These are phyloP conservation scores for Phyto melanocephala DNA, from an alignment of 2,888 invertebrate species.

Conservation along the genomic window DNA sequence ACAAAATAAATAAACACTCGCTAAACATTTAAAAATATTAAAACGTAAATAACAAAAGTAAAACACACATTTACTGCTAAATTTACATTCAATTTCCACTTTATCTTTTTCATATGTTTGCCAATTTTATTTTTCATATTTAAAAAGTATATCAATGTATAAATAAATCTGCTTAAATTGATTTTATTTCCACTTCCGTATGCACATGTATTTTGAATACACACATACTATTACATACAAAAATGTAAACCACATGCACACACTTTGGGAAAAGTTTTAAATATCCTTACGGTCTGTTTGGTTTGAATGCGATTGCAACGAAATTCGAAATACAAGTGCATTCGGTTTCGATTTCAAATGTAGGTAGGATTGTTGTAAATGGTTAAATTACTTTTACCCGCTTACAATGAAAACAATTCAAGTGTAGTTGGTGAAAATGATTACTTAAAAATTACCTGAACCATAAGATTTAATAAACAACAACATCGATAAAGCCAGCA, in stretches of 20 bases:
- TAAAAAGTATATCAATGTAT: background rate
- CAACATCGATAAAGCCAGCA: background rate
- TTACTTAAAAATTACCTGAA: conserved; percentile 37
- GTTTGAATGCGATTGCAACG: conserved; percentile 39
- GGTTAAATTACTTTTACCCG: conserved; percentile 23
- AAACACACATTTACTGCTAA: no score
- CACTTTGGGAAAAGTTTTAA: conserved; percentile 52
- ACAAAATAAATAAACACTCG: no score
- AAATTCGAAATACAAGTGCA: background rate
- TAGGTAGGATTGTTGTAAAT: no score
- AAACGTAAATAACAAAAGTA: no score
- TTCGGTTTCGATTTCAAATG: no score
- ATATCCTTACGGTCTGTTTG: conserved; percentile 60
- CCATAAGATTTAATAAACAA: conserved; percentile 17
- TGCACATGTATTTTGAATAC: background rate
- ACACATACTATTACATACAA: background rate
- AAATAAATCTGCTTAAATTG: conserved; percentile 13
- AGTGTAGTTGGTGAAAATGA: conserved; percentile 7
- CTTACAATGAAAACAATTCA: conserved; percentile 37
- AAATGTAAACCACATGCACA: background rate
- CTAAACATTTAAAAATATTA: no score
- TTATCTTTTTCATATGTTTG: no score
- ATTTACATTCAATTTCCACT: no score
- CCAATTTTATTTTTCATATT: background rate
- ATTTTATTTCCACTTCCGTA: conserved; percentile 5